These are phyloP conservation scores for Athripsodes cinereus DNA, from an alignment of 2,888 invertebrate species.

Conservation along the genomic window DNA sequence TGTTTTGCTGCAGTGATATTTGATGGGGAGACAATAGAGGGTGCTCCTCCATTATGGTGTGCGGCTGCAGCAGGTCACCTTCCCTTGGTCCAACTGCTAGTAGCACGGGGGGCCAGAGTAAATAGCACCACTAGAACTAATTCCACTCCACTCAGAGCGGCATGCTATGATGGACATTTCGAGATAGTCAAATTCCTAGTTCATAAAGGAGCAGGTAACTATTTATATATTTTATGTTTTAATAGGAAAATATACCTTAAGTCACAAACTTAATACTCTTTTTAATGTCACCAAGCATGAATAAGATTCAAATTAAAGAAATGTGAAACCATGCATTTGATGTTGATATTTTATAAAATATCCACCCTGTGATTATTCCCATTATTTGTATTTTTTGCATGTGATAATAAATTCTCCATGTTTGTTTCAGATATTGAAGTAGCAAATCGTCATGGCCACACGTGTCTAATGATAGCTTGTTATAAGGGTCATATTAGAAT, in stretches of 20 bases:
- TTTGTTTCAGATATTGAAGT: constrained; percentile 86
- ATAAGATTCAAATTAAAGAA: too few relatives aligned
- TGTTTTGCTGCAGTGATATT: constrained; percentile 70
- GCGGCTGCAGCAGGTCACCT: constrained; percentile 95
- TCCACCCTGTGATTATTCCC: too few relatives aligned
- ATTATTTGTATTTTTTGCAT: too few relatives aligned
- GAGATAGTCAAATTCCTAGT: constrained; percentile 93
- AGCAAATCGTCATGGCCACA: constrained; percentile 93
- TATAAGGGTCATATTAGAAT: constrained; percentile 92
- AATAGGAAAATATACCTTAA: background rate
- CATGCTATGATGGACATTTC: constrained; percentile 94
- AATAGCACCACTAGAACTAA: constrained; percentile 93
- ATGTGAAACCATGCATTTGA: too few relatives aligned
- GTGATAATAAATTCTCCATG: too few relatives aligned
- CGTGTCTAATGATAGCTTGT: constrained; percentile 97
- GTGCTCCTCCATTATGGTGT: constrained; percentile 95
- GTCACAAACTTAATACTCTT: background rate
- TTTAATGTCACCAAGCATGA: too few relatives aligned
- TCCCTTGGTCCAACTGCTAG: constrained; percentile 76
- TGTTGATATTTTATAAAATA: too few relatives aligned
- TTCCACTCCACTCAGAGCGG: constrained; percentile 90
- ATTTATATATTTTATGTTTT: background rate
- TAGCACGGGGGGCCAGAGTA: constrained; percentile 81
- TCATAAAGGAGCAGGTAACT: constrained; percentile 76
- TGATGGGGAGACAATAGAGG: constrained; percentile 95